Evolutionary conservation across 2,797 vertebrate genomes (phyloP), one percentile per base, ranked within the genome.

Genomic region (Acipenser oxyrinchus): DNA sequence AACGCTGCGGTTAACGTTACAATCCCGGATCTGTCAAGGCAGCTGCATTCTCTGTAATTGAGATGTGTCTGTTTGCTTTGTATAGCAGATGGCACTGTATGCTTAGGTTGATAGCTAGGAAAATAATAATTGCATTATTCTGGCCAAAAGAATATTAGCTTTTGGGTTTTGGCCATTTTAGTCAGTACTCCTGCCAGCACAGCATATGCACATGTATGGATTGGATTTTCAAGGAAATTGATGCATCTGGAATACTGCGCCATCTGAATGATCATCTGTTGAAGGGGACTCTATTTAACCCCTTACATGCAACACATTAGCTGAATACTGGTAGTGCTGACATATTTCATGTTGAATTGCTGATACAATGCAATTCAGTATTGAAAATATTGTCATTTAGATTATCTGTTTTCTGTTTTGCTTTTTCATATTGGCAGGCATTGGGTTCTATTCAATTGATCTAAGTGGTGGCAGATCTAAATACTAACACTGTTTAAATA

Each of bases 91-190:
- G 95, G 95, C 91, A 90, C 88, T 91, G 92, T 94, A 90, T 93
- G 93, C 93, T 94, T 92, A 92, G 90, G 90, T 92, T 94, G 93
- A 95, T 95, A 94, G 93, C 92, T 93, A 93, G 92, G 90, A 96
- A 95, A 95, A 95, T 96, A 95, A 95, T 95, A 95, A 95, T 95
- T 93, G 93, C 91, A 88, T 94, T 90, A 93, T 95, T 92, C 88
- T 85, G 83, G 92, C 94, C 94, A 93, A 91, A 90, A 91, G 89
- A 91, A 90, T 91, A 92, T 92, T 92, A 91, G 89, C 91, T 92
- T 89, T 92, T 95, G 92, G 92, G 93, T 87, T 86, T 82, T 81
- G 81, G 92, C 94, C 89, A 91, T 91, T 90, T 90, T 90, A 93
- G 85, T 79, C 81, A 81, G 79, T 83, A 83, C 82, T 86, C 86